Base-by-base conservation (phyloP, 2,113 vertebrate genomes). In the Myrmecophaga tridactyla region DNA sequence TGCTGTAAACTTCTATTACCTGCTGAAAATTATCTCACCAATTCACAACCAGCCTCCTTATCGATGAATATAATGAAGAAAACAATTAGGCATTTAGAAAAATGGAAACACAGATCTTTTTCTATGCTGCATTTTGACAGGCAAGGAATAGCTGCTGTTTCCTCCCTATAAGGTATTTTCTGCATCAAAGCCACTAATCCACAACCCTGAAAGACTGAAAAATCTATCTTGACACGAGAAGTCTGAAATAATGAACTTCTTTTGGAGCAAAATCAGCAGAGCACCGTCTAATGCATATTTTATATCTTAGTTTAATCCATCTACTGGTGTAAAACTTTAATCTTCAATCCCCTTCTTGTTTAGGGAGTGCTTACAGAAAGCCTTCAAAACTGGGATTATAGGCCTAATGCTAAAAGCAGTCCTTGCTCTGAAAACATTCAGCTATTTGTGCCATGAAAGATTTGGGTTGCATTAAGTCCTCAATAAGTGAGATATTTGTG, bases 231-330 rank as follows among this genome's bases (percentile, higher is more conserved):
- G 85, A 87, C 31, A 8, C 0, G 9, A 87, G 86, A 58, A 94
- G 21, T 92, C 63, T 92, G 80, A 96, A 96, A 91, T 2, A 94
- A 87, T 81, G 56, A 86, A 92, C 4, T 67, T 6, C 6, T 92
- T 96, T 87, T 60, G 62, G 87, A 96, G 51, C 27, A 65, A 95
- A 96, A 96, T 93, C 46, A 69, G 6, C 18, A 53, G 58, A 89
- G 29, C 88, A 23, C 78, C 92, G 14, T 41, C 25, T 94, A 96
- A 96, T 67, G 12, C 0, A 39, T 96, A 87, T 48, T 97, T 96
- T 86, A 20, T 92, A 87, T 89, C 80, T 97, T 39, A 97, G 67
- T 14, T 96, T 97, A 97, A 98, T 93, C 77, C 39, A 89, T n/a
- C 0, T 1, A 75, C 95, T 58, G 4, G 7, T 94, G 17, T 86